Evolutionary conservation across 2,797 vertebrate genomes (phyloP).

Genomic region (Ciconia nigra): DNA sequence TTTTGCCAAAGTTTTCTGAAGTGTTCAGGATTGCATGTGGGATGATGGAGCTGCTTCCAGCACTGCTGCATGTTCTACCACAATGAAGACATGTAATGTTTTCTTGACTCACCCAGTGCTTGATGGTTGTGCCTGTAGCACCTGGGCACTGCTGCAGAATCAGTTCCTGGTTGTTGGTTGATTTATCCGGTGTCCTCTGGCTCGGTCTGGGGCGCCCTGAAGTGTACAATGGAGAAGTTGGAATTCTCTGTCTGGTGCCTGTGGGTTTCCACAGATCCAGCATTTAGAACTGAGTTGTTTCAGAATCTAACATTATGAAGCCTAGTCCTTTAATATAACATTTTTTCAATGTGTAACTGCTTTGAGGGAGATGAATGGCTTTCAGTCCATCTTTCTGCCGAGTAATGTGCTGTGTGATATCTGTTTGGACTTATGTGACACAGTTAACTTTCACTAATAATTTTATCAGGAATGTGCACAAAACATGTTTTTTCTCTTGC

Average conservation of each 20-base stretch:
- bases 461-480: not conserved
- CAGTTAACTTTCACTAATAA: not conserved
- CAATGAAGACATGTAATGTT: accelerated
- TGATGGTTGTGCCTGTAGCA: not conserved
- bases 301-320: not conserved
- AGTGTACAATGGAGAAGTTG: not conserved
- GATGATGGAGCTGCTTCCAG: not conserved
- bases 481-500: not conserved
- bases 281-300: not conserved
- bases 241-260: not conserved
- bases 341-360: not conserved
- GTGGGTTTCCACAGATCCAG: not conserved
- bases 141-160: not conserved
- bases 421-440: not conserved
- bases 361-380: not conserved
- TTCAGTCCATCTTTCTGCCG: not conserved
- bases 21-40: not conserved
- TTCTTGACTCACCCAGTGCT: not conserved
- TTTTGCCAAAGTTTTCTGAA: not conserved
- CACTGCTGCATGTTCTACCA: not conserved
- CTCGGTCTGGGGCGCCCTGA: not conserved
- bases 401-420: not conserved
- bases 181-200: not conserved
- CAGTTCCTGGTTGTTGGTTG: not conserved
- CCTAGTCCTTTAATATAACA: not conserved